Conservation (phyloP, 2,888 invertebrate genomes). For the Pasiphila rectangulata region DNA sequence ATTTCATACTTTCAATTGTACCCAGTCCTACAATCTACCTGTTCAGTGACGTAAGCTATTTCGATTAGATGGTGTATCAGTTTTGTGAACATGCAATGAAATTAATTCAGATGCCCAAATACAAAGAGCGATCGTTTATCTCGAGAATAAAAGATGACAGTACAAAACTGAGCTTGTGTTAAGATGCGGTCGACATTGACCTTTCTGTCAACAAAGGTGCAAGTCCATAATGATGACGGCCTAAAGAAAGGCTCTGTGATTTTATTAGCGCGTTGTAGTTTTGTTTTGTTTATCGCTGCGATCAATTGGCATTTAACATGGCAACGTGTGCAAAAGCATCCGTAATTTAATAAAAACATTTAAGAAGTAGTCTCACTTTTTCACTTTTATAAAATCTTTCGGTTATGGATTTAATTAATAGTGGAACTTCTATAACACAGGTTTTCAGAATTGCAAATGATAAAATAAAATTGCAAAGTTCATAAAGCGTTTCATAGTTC, state of each 20-base stretch:
- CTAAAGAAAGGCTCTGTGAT: conserved; percentile 17
- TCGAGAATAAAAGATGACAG: conserved; percentile 30
- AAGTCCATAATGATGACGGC: conserved; percentile 22
- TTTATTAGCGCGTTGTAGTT: conserved; percentile 9
- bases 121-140: conserved; percentile 34
- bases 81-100: neutral
- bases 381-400: too few relatives aligned
- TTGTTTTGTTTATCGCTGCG: neutral
- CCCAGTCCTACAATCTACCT: neutral
- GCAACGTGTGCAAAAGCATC: neutral
- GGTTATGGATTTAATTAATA: too few relatives aligned
- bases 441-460: too few relatives aligned
- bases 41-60: neutral
- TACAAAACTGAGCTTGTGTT: conserved; percentile 32
- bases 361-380: too few relatives aligned
- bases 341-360: neutral
- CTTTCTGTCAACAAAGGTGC: conserved; percentile 32
- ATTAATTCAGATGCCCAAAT: conserved; percentile 20
- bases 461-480: too few relatives aligned
- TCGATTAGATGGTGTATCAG: neutral
- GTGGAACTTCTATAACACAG: too few relatives aligned
- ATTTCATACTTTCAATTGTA: neutral
- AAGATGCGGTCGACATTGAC: conserved; percentile 32
- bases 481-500: too few relatives aligned
- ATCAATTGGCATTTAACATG: too few relatives aligned